Evolutionary conservation across 2,797 vertebrate genomes (phyloP).

Genomic region (Tenualosa thibaudeaui): DNA sequence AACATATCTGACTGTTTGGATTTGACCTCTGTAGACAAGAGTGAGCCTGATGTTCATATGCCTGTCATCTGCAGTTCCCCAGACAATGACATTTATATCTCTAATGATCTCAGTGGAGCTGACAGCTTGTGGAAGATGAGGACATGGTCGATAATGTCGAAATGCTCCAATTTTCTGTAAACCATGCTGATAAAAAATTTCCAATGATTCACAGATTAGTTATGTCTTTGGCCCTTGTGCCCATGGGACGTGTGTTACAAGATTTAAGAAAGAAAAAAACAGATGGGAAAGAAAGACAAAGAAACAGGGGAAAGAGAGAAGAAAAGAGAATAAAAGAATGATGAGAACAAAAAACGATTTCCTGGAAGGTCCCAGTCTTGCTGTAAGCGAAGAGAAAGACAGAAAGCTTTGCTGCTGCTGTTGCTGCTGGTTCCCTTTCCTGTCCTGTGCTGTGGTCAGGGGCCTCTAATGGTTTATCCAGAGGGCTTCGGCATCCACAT

Average conservation of each 20-base stretch:
- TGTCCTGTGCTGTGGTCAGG: constrained; percentile 49
- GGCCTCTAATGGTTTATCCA: constrained; percentile 76
- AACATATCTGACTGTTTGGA: neutral
- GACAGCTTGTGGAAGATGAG: neutral
- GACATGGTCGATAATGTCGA: neutral
- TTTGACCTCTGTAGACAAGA: neutral
- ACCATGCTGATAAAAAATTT: neutral
- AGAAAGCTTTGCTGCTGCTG: constrained; percentile 49
- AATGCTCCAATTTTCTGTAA: neutral
- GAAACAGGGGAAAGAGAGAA: neutral
- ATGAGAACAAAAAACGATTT: constrained; percentile 35
- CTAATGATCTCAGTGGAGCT: neutral
- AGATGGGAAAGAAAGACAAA: neutral
- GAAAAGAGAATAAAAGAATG: neutral
- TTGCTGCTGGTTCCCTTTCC: constrained; percentile 23
- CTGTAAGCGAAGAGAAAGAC: constrained; percentile 33
- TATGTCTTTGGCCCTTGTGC: neutral
- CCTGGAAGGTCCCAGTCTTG: constrained; percentile 36
- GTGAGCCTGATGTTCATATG: neutral
- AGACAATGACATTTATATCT: neutral
- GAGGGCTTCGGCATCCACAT: constrained; percentile 71
- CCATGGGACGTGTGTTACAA: neutral
- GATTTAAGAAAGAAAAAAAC: neutral
- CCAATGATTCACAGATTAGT: neutral
- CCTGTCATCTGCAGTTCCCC: neutral